Conservation (phyloP, 2,888 invertebrate species). For the Heliconius cydno region DNA sequence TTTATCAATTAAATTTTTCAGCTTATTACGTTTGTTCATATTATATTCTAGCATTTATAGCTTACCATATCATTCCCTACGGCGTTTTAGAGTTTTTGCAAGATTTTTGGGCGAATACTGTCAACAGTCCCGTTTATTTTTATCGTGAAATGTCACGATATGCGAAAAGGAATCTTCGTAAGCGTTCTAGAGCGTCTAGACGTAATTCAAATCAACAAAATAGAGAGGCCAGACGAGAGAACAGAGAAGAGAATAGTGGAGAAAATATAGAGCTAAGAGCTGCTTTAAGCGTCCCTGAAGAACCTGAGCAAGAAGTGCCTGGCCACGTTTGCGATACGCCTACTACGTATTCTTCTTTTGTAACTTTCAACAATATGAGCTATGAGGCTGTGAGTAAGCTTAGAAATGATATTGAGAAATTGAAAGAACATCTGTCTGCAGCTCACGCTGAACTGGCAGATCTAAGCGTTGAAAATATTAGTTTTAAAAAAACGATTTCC, state of each 20-base stretch:
- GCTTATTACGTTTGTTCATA: background rate
- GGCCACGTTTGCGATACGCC: background rate
- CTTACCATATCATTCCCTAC: background rate
- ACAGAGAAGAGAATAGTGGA: background rate
- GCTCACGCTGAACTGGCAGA: conserved; percentile 2
- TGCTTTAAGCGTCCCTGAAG: conserved; percentile 7
- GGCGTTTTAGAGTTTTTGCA: background rate
- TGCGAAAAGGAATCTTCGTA: conserved; percentile 16
- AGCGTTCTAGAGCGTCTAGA: background rate
- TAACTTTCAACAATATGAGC: conserved; percentile 3
- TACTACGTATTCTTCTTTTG: conserved; percentile 6
- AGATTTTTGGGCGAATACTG: background rate
- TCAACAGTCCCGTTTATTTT: background rate
- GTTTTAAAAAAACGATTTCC: background rate
- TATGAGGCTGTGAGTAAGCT: background rate
- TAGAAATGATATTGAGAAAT: conserved; percentile 5
- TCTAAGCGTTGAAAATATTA: background rate
- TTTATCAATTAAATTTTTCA: background rate
- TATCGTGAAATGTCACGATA: conserved; percentile 1
- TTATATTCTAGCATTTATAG: background rate
- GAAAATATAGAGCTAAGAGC: background rate
- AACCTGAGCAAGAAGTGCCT: background rate
- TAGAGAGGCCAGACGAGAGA: background rate
- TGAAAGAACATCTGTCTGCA: conserved; percentile 6
- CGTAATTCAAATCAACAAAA: background rate